Conservation (phyloP, 1,140 invertebrate genomes). For the Euura saliciscinereae region DNA sequence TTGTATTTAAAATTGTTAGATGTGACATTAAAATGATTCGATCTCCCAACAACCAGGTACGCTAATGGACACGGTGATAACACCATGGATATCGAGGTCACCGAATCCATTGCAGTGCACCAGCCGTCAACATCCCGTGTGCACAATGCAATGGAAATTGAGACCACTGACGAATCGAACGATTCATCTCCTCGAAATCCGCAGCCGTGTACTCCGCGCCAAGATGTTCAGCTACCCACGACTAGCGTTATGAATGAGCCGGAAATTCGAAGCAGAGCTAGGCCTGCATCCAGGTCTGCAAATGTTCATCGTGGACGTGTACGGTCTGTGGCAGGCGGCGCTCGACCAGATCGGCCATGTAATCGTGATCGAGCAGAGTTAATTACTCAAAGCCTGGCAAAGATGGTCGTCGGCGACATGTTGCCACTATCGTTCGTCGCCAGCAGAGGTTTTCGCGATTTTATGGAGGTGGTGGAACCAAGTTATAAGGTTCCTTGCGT, state of each 20-base stretch:
- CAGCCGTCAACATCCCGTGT: background rate
- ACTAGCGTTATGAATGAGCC: background rate
- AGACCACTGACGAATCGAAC: background rate
- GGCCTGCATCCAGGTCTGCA: background rate
- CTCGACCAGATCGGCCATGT: too few species aligned
- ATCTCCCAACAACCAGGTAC: background rate
- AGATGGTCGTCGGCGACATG: constrained; percentile 15
- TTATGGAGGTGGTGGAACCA: constrained; percentile 13
- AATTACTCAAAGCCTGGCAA: constrained; percentile 12
- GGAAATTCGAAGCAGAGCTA: background rate
- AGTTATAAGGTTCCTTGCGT: constrained; percentile 16
- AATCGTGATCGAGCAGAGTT: constrained; percentile 16
- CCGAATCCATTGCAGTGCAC: background rate
- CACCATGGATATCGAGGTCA: background rate
- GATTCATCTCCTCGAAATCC: background rate
- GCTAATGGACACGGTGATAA: background rate
- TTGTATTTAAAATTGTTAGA: too few species aligned
- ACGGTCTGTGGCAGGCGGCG: constrained; percentile 11
- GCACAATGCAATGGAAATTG: background rate
- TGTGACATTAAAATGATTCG: too few species aligned
- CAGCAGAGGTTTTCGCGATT: constrained; percentile 13
- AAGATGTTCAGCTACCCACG: too few species aligned
- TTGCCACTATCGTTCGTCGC: constrained; percentile 13
- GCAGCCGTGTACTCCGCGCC: background rate
- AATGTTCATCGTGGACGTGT: constrained; percentile 12